A percentile compares a stretch with the other conserved stretches of the same genome.
These are phyloP conservation scores for Lysiphlebus fabarum DNA, from an alignment of 1,140 invertebrate species.

Conservation along the genomic window DNA sequence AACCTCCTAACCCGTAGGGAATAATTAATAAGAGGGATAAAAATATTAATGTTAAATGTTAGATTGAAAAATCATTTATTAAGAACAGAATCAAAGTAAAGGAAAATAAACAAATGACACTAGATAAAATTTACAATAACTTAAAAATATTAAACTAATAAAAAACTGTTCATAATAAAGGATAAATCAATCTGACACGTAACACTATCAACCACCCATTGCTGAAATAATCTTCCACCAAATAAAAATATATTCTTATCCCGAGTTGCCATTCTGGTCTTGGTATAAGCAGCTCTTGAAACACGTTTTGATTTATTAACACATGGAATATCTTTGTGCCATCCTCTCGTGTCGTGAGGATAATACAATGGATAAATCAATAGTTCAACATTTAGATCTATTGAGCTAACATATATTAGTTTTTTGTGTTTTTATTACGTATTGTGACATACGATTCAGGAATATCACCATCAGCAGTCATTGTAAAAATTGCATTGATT, in stretches of 20 bases:
- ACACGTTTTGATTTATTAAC: conserved; percentile 20
- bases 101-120: too few relatives aligned
- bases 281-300: conserved; percentile 22
- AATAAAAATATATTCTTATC: conserved; percentile 5
- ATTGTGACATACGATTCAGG: conserved; percentile 2
- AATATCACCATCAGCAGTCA: conserved; percentile 13
- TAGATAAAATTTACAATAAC: too few relatives aligned
- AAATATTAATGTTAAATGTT: too few relatives aligned
- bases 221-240: conserved; percentile 3
- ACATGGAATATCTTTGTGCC: conserved; percentile 19
- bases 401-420: not conserved
- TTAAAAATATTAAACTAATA: too few relatives aligned
- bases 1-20: too few relatives aligned
- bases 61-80: too few relatives aligned
- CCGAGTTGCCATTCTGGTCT: conserved; percentile 16
- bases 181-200: too few relatives aligned
- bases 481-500: conserved; percentile 13
- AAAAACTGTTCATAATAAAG: too few relatives aligned
- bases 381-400: conserved; percentile 10
- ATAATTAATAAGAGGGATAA: too few relatives aligned
- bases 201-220: conserved; percentile 15
- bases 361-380: conserved; percentile 24
- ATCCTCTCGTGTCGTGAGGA: conserved; percentile 19
- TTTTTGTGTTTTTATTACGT: not conserved
- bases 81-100: too few relatives aligned